Evolutionary conservation across 2,797 vertebrate genomes (phyloP).

Genomic region (Oreochromis grahami): DNA sequence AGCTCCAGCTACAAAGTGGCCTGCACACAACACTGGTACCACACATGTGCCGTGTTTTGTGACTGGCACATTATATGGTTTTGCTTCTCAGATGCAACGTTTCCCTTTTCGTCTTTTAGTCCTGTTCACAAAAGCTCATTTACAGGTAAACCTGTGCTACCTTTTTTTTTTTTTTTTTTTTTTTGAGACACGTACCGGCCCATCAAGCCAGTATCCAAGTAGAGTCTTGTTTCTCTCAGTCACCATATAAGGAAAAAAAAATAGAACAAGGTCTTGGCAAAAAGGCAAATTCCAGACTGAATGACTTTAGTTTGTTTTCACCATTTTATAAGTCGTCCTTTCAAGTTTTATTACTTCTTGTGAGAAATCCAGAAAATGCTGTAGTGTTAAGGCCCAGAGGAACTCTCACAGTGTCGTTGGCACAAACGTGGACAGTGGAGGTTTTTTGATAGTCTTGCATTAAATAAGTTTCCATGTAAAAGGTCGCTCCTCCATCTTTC

Average conservation of each 20-base stretch:
- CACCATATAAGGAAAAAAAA: slow-evolving; percentile 63
- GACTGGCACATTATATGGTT: slow-evolving; percentile 3
- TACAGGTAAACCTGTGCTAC: slow-evolving; percentile 7
- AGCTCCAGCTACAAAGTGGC: background rate
- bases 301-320: slow-evolving; percentile 49
- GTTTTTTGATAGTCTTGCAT: slow-evolving; percentile 63
- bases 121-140: slow-evolving; percentile 21
- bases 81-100: slow-evolving; percentile 2
- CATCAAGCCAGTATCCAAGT: slow-evolving; percentile 20
- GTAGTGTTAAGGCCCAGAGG: slow-evolving; percentile 42
- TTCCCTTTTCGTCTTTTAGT: background rate
- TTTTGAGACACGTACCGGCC: slow-evolving; percentile 23
- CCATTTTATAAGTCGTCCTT: slow-evolving; percentile 42
- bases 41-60: slow-evolving; percentile 16
- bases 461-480: slow-evolving; percentile 54
- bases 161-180: background rate
- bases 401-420: slow-evolving; percentile 49
- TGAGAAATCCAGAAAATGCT: slow-evolving; percentile 53
- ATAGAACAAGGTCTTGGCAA: slow-evolving; percentile 65
- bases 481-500: slow-evolving; percentile 53
- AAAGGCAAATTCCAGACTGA: slow-evolving; percentile 55
- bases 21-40: background rate
- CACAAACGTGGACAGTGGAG: slow-evolving; percentile 40
- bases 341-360: slow-evolving; percentile 53
- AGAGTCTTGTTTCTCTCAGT: slow-evolving; percentile 36